These are phyloP conservation scores for Trachelipus rathkii DNA, from an alignment of 1,140 invertebrate species.

Conservation along the genomic window DNA sequence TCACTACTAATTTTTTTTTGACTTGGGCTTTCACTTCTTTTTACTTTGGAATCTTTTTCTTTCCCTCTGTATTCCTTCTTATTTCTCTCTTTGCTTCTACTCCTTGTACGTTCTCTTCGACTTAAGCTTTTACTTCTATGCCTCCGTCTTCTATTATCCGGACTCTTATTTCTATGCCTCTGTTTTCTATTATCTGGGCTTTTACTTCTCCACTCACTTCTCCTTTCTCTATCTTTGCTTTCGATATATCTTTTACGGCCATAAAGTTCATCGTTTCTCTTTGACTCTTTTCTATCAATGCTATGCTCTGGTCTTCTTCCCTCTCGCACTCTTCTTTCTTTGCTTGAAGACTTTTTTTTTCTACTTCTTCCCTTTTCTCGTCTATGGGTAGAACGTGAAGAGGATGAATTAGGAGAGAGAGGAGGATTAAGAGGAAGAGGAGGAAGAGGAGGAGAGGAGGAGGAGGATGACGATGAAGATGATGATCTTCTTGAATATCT, in stretches of 20 bases:
- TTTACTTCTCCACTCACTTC: constrained; percentile 16
- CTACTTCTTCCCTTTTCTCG: no score
- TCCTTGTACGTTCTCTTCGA: background rate
- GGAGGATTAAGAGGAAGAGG: no score
- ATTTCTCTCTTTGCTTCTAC: constrained; percentile 24
- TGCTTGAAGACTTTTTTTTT: background rate
- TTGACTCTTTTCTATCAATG: background rate
- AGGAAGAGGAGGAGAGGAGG: no score
- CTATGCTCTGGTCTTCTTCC: background rate
- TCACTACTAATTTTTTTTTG: constrained; percentile 7
- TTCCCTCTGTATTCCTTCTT: background rate
- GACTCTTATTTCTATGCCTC: constrained; percentile 20
- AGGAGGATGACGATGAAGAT: background rate
- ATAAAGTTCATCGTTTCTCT: background rate
- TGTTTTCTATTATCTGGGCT: constrained; percentile 37
- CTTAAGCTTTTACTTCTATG: constrained; percentile 14
- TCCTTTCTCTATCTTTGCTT: constrained; percentile 29
- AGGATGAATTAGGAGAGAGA: no score
- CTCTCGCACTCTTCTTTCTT: background rate
- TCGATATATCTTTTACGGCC: background rate
- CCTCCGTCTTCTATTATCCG: constrained; percentile 22
- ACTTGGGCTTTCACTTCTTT: background rate
- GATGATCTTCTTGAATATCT: background rate
- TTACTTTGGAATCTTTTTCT: constrained; percentile 18
- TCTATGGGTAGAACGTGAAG: no score